Evolutionary conservation across 2,888 invertebrate genomes (phyloP).

Genomic region (Fabriciana adippe): DNA sequence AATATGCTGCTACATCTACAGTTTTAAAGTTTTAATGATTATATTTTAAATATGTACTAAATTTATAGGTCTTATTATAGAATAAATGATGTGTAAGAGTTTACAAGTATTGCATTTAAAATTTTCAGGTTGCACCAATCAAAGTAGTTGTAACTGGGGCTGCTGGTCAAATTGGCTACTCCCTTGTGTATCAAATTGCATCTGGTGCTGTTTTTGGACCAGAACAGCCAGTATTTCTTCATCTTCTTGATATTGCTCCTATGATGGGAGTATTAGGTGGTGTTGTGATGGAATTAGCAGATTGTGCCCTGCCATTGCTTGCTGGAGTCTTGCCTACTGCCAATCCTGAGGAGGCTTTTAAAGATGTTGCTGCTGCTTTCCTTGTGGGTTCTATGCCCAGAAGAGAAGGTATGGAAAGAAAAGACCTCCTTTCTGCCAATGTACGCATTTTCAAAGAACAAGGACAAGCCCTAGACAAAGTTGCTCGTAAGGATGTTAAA

Average conservation of each 20-base stretch:
- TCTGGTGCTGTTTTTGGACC: conserved; percentile 97
- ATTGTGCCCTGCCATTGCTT: conserved; percentile 96
- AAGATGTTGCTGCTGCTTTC: conserved; percentile 97
- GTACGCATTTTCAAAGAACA: conserved; percentile 99
- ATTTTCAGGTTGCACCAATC: conserved; percentile 89
- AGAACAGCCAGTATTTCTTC: conserved; percentile 92
- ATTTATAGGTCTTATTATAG: no score
- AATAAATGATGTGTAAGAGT: no score
- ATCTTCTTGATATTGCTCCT: conserved; percentile 96
- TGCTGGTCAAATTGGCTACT: conserved; percentile 99
- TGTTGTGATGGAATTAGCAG: conserved; percentile 98
- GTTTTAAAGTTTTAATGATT: conserved; percentile 42
- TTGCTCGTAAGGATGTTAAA: conserved; percentile 95
- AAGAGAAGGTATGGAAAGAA: conserved; percentile 98
- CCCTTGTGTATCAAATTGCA: conserved; percentile 95
- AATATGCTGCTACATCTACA: conserved; percentile 39
- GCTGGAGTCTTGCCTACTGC: conserved; percentile 92
- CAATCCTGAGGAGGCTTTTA: conserved; percentile 95
- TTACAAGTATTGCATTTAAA: conserved; percentile 13
- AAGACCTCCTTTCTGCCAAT: conserved; percentile 98
- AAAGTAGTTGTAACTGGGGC: conserved; percentile 98
- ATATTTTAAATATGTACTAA: neutral
- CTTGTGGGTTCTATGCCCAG: conserved; percentile 99
- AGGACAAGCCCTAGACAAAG: conserved; percentile 95
- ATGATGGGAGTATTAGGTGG: conserved; percentile 99